Evolutionary conservation across 2,113 vertebrate genomes (phyloP).

Genomic region (Cygnus atratus): DNA sequence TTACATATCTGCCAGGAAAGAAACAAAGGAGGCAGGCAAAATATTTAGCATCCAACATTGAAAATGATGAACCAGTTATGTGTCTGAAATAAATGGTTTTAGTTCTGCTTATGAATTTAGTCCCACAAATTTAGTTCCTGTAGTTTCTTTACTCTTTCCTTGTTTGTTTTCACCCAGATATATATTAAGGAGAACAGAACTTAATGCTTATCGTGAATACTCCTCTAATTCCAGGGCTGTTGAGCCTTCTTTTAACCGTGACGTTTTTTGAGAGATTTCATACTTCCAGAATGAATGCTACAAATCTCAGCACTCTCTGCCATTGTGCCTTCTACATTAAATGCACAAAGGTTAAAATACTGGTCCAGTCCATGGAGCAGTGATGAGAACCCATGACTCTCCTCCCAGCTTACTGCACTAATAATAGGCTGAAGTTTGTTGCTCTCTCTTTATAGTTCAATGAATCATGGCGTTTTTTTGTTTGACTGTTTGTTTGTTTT

Average conservation of each 20-base stretch:
- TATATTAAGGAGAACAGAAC: background rate
- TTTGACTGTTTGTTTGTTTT: background rate
- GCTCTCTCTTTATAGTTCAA: background rate
- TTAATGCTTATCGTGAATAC: background rate
- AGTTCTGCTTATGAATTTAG: background rate
- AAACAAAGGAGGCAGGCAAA: background rate
- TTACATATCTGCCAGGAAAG: background rate
- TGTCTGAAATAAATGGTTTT: background rate
- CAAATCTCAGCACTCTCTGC: background rate
- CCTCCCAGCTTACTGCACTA: background rate
- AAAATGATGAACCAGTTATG: background rate
- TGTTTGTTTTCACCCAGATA: background rate
- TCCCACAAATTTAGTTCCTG: background rate
- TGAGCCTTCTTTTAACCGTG: background rate
- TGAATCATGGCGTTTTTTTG: background rate
- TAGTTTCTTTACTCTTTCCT: background rate
- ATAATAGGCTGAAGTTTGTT: background rate
- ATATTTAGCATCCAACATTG: background rate
- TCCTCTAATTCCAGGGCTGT: background rate
- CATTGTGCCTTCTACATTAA: background rate
- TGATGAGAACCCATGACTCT: background rate
- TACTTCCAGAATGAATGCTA: background rate
- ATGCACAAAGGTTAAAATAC: background rate
- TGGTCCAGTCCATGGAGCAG: background rate
- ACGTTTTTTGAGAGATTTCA: background rate